phyloP scores from a whole-genome alignment of 1,140 invertebrate species.

The Trialeurodes vaporariorum region DNA sequence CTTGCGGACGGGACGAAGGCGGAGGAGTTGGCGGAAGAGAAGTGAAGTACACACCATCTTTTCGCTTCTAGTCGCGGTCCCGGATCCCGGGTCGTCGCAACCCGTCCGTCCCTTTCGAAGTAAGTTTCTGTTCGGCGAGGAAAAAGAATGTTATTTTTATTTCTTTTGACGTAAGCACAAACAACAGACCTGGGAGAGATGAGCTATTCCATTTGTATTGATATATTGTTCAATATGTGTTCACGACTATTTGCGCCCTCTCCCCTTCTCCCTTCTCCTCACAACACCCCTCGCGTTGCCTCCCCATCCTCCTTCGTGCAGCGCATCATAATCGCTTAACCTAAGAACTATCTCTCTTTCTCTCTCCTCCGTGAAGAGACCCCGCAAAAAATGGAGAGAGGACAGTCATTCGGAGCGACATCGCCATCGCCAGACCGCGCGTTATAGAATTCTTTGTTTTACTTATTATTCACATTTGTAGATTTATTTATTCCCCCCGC shows the following conservation, averaged over 20 bases:
- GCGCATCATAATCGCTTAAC: neutral
- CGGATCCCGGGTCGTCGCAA: too few species aligned
- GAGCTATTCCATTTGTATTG: neutral
- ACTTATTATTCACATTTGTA: neutral
- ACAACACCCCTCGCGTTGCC: neutral
- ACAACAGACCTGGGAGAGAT: neutral
- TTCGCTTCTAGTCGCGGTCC: too few species aligned
- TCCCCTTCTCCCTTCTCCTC: neutral
- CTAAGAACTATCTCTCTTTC: neutral
- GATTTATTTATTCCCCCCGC: neutral
- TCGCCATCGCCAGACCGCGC: neutral
- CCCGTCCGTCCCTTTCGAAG: neutral
- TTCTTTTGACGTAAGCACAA: neutral
- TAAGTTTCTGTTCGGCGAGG: neutral
- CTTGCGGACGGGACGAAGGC: neutral
- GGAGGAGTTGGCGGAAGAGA: neutral
- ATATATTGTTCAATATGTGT: conserved; percentile 1
- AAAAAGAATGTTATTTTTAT: neutral
- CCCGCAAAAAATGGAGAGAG: neutral
- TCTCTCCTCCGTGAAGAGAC: too few species aligned
- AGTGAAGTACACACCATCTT: too few species aligned
- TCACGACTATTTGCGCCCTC: neutral
- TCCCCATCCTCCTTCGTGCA: neutral
- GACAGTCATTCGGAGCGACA: neutral
- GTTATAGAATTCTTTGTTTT: too few species aligned